phyloP scores from a whole-genome alignment of 2,113 vertebrate genomes.

The Penelope pileata region DNA sequence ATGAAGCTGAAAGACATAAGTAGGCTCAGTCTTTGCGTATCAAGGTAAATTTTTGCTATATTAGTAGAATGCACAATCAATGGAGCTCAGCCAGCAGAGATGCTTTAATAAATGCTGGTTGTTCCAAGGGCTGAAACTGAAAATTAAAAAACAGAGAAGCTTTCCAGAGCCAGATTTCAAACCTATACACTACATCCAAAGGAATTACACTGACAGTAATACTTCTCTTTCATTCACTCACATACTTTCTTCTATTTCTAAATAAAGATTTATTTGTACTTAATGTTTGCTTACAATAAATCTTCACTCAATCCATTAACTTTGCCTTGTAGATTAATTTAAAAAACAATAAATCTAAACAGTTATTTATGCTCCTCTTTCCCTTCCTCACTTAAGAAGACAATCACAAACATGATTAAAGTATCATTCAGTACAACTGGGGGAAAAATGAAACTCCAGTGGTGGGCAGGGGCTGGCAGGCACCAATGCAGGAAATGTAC shows the following conservation, averaged over 20 bases:
- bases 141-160: not conserved
- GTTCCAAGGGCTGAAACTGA: not conserved
- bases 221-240: not conserved
- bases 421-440: not conserved
- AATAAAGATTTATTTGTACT: not conserved
- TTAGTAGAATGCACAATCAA: constrained; percentile 1
- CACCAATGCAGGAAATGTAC: not conserved
- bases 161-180: not conserved
- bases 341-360: not conserved
- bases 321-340: not conserved
- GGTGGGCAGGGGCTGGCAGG: not conserved
- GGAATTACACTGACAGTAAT: not conserved
- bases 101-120: not conserved
- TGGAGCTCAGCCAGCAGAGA: not conserved
- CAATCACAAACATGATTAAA: not conserved
- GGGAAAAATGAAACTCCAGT: not conserved
- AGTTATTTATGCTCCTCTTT: not conserved
- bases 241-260: not conserved
- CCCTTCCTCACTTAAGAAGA: not conserved
- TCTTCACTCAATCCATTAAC: not conserved
- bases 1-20: not conserved
- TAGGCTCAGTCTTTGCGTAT: not conserved
- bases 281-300: not conserved
- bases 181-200: not conserved
- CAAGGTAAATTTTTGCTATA: constrained; percentile 2